phyloP scores from a whole-genome alignment of 2,888 invertebrate species.

The Chalcosyrphus nemorum region DNA sequence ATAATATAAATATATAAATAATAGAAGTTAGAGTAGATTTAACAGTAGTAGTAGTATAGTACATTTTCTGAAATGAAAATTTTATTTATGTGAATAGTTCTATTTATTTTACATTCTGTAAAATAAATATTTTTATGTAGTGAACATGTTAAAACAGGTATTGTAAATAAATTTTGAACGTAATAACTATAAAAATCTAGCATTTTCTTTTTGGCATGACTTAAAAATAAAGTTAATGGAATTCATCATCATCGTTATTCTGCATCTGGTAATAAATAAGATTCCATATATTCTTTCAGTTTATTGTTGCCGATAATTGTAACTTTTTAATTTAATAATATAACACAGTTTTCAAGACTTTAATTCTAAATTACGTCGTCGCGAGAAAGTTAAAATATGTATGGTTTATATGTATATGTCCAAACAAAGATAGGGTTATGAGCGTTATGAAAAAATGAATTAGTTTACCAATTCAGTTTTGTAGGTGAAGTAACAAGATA shows the following conservation, averaged over 20 bases:
- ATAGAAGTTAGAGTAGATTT: constrained; percentile 24
- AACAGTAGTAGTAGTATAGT: constrained; percentile 18
- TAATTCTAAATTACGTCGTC: constrained; percentile 17
- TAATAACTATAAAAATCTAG: constrained; percentile 35
- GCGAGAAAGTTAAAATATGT: no score
- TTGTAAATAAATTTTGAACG: constrained; percentile 29
- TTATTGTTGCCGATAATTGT: constrained; percentile 35
- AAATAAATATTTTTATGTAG: constrained; percentile 4
- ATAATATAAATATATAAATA: constrained; percentile 52
- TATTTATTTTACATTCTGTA: constrained; percentile 19
- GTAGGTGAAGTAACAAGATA: no score
- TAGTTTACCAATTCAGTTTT: constrained; percentile 13
- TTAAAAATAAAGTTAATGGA: neutral
- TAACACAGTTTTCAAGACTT: constrained; percentile 31
- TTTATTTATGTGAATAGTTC: constrained; percentile 18
- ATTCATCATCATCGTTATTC: constrained; percentile 10
- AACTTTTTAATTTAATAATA: constrained; percentile 29
- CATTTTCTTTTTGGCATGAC: constrained; percentile 40
- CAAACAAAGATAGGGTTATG: neutral
- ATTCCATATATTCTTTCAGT: constrained; percentile 46
- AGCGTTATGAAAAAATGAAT: constrained; percentile 26
- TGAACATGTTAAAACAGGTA: constrained; percentile 20
- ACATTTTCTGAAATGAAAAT: constrained; percentile 15
- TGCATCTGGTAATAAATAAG: constrained; percentile 32
- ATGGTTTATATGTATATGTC: no score